phyloP scores from a whole-genome alignment of 1,140 invertebrate genomes.

The Acromyrmex heyeri region DNA sequence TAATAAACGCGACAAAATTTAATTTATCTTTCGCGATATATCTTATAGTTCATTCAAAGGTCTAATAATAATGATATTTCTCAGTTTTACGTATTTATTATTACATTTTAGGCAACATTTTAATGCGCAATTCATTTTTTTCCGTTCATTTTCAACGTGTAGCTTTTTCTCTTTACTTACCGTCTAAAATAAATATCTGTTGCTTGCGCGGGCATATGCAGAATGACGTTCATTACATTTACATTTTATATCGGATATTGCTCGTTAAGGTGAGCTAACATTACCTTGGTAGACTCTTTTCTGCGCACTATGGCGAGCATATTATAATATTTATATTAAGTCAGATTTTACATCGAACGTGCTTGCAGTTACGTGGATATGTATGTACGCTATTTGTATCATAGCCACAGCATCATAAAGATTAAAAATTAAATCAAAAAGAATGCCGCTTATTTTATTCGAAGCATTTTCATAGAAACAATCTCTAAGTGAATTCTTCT shows the following conservation, averaged over 20 bases:
- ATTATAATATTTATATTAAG: background rate
- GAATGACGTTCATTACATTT: constrained; percentile 10
- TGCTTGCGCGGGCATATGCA: background rate
- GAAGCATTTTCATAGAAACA: background rate
- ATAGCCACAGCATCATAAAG: background rate
- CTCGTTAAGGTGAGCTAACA: background rate
- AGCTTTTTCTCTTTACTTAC: background rate
- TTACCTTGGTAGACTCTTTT: background rate
- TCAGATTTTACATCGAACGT: background rate
- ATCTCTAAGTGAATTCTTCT: background rate
- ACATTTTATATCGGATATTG: constrained; percentile 9
- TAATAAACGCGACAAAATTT: constrained; percentile 14
- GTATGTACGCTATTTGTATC: background rate
- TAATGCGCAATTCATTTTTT: background rate
- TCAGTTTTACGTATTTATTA: background rate
- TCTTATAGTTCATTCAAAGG: background rate
- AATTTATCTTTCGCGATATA: background rate
- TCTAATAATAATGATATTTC: background rate
- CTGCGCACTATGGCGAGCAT: background rate
- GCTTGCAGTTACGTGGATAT: background rate
- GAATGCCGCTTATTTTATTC: background rate
- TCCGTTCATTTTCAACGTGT: background rate
- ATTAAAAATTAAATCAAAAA: background rate
- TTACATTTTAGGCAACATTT: background rate
- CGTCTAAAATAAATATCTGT: constrained; percentile 17